A percentile compares a stretch with the other conserved stretches of the same genome.
Evolutionary conservation across 2,113 vertebrate species (phyloP).

Genomic region (Abramis brama): DNA sequence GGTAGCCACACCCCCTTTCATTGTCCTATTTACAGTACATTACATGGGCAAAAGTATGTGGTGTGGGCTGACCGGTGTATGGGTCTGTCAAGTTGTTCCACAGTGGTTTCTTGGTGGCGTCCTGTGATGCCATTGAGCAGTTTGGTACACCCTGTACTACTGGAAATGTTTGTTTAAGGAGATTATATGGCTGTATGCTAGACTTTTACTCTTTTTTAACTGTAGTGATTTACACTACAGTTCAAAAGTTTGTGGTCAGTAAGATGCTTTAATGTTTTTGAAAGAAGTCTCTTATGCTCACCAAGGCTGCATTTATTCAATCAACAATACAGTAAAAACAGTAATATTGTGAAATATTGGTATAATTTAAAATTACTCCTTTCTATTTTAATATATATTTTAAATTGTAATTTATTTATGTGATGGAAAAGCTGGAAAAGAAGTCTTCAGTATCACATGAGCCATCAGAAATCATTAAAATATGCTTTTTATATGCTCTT

Average conservation of each 20-base stretch:
- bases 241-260: background rate
- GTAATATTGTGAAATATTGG: background rate
- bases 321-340: background rate
- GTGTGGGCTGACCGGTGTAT: background rate
- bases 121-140: background rate
- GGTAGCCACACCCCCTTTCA: slow-evolving; percentile 37
- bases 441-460: background rate
- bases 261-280: too few relatives aligned
- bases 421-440: background rate
- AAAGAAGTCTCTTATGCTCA: background rate
- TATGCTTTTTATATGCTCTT: too few relatives aligned
- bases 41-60: background rate
- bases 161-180: background rate
- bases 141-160: background rate
- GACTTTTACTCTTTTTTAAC: too few relatives aligned
- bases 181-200: background rate
- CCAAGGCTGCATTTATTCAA: background rate
- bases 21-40: background rate
- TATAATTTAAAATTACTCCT: too few relatives aligned
- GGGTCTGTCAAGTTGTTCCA: background rate
- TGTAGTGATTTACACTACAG: background rate
- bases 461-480: background rate
- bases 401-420: background rate
- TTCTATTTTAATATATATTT: background rate
- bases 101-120: background rate